Evolutionary conservation across 2,797 vertebrate species (phyloP).

Genomic region (Megaceryle alcyon): DNA sequence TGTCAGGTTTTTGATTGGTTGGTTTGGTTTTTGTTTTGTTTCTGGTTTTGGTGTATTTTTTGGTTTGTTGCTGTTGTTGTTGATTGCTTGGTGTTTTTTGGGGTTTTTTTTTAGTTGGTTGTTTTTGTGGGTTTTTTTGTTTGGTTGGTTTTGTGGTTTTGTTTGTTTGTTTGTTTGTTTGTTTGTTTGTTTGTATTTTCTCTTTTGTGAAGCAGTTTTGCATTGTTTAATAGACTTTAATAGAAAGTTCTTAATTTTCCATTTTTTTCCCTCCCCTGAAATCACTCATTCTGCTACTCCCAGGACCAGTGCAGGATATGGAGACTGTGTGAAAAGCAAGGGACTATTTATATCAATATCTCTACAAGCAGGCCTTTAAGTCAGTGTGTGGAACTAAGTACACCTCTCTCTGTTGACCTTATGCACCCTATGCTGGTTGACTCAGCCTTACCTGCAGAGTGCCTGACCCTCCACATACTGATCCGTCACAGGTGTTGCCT

Average conservation of each 20-base stretch:
- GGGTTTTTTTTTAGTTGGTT: too few relatives aligned
- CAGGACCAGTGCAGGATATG: neutral
- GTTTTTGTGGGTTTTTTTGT: neutral
- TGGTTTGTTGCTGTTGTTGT: neutral
- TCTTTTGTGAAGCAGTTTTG: neutral
- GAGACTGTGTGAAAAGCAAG: neutral
- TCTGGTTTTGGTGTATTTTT: too few relatives aligned
- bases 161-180: neutral
- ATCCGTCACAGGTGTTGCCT: neutral
- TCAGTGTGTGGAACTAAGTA: neutral
- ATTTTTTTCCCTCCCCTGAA: neutral
- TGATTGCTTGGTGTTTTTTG: too few relatives aligned
- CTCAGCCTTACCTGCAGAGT: neutral
- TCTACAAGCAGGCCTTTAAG: neutral
- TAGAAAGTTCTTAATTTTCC: neutral
- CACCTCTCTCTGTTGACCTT: neutral
- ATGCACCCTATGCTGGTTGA: accelerated
- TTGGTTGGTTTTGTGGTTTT: neutral
- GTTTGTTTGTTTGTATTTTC: neutral
- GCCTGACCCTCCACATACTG: neutral
- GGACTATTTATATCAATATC: neutral
- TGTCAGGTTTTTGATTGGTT: neutral
- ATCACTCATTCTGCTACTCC: neutral
- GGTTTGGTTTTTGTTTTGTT: too few relatives aligned
- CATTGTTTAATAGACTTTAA: neutral